A percentile compares a stretch with the other conserved stretches of the same genome.
phyloP scores from a whole-genome alignment of 37 sponge, comb jelly and placozoan genomes.

The Halichondria panicea region DNA sequence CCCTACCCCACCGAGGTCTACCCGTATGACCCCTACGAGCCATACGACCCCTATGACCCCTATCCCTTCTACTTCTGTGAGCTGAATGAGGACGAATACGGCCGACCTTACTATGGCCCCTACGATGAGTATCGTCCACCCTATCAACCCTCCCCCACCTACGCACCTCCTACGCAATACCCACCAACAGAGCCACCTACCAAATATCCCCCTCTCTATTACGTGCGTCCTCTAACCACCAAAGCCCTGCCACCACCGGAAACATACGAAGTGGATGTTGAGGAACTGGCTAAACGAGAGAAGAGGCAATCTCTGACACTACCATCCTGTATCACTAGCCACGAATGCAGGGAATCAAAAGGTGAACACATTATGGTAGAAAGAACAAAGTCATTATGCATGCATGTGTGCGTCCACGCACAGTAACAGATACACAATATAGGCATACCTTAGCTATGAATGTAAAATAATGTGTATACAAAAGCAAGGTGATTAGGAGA shows the following conservation, averaged over 20 bases:
- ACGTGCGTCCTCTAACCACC: background rate
- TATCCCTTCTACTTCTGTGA: conserved; percentile 22
- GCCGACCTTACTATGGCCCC: conserved; percentile 18
- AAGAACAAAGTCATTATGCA: too few relatives aligned
- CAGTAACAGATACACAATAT: too few relatives aligned
- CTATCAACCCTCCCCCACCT: background rate
- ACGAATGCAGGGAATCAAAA: background rate
- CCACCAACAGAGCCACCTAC: background rate
- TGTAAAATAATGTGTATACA: too few relatives aligned
- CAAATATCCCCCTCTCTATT: background rate
- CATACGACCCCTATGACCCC: conserved; percentile 12
- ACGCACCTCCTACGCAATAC: background rate
- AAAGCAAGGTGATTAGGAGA: too few relatives aligned
- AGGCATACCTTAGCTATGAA: too few relatives aligned
- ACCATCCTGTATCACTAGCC: too few relatives aligned
- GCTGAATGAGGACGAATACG: conserved; percentile 28
- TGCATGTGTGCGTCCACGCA: too few relatives aligned
- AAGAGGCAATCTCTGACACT: too few relatives aligned
- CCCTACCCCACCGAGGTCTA: background rate
- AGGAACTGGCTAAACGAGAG: too few relatives aligned
- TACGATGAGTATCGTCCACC: conserved; percentile 15
- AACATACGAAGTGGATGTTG: too few relatives aligned
- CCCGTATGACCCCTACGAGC: conserved; percentile 8
- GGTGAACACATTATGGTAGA: background rate
- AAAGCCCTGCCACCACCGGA: background rate